Evolutionary conservation across 2,113 vertebrate genomes (phyloP).

Genomic region (Vimba vimba): DNA sequence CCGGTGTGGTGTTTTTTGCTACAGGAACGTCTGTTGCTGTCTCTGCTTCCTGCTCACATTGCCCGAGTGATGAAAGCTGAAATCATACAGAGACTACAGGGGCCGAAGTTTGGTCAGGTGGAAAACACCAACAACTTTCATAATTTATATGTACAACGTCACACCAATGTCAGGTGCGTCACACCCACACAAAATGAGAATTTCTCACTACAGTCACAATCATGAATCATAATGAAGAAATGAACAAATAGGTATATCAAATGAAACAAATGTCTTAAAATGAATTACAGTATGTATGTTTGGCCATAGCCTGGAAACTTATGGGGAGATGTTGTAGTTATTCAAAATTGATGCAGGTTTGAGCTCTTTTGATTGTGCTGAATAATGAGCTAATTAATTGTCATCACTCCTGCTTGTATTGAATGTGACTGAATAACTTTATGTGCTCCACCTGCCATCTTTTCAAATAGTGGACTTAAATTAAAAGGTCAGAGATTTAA

Average conservation of each 20-base stretch:
- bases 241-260: too few relatives aligned
- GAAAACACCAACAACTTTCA: constrained; percentile 99
- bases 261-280: too few relatives aligned
- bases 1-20: constrained; percentile 38
- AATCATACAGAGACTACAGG: constrained; percentile 96
- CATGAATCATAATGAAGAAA: neutral
- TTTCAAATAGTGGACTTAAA: neutral
- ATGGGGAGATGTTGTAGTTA: too few relatives aligned
- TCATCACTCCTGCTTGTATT: neutral
- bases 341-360: neutral
- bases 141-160: constrained; percentile 96
- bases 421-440: neutral
- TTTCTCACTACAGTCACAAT: constrained; percentile 15
- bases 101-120: constrained; percentile 92
- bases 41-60: constrained; percentile 94
- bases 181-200: neutral
- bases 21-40: constrained; percentile 93
- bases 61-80: constrained; percentile 98
- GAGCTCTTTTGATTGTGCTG: neutral
- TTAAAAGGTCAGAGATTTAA: constrained; percentile 17
- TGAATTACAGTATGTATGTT: too few relatives aligned
- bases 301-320: too few relatives aligned
- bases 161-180: constrained; percentile 92
- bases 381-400: neutral
- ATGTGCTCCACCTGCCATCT: neutral